Evolutionary conservation across 2,888 invertebrate genomes (phyloP).

Genomic region (Cabera pusaria): DNA sequence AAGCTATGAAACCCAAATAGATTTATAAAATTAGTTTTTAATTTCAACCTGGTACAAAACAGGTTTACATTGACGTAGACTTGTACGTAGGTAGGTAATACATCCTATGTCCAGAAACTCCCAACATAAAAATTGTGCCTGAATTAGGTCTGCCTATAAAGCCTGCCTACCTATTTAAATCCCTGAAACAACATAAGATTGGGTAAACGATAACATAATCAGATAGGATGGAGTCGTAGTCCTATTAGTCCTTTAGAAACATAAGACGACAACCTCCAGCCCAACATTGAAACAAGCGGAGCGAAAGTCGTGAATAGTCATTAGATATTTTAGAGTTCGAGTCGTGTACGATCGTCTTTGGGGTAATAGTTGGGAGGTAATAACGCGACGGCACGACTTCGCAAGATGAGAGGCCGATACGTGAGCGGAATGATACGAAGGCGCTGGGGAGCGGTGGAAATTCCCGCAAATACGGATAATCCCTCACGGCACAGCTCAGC

Average conservation of each 20-base stretch:
- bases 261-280: conserved; percentile 9
- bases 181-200: conserved; percentile 4
- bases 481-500: conserved; percentile 58
- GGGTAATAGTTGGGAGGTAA: conserved; percentile 70
- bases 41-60: too few relatives aligned
- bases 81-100: too few relatives aligned
- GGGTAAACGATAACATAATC: conserved; percentile 11
- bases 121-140: too few relatives aligned
- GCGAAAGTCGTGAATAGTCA: conserved; percentile 31
- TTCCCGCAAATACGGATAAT: conserved; percentile 63
- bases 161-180: too few relatives aligned
- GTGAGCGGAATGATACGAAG: conserved; percentile 59
- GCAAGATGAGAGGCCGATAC: conserved; percentile 69
- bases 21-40: too few relatives aligned
- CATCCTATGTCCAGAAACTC: too few relatives aligned
- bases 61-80: too few relatives aligned
- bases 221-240: conserved; percentile 19
- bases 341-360: conserved; percentile 44
- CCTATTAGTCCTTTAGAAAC: conserved; percentile 20
- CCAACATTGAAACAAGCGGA: conserved; percentile 20
- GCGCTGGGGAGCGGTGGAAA: conserved; percentile 38
- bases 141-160: too few relatives aligned
- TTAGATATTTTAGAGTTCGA: conserved; percentile 47
- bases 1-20: conserved; percentile 9
- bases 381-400: conserved; percentile 67